phyloP scores from a whole-genome alignment of 64 coral and sea anemone genomes.

The Cladopsammia gracilis region DNA sequence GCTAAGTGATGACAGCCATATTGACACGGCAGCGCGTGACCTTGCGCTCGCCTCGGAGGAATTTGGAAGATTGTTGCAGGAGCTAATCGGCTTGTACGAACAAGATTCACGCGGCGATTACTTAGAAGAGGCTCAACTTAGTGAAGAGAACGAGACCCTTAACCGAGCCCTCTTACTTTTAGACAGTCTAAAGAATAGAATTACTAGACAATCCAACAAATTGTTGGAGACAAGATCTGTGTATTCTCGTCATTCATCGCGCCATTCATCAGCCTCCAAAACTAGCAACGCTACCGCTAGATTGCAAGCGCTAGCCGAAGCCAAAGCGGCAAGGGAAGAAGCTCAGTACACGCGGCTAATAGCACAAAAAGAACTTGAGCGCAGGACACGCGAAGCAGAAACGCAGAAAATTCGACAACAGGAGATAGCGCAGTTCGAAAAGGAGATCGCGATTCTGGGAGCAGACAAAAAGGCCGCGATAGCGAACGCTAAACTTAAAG shows the following conservation, averaged over 20 bases:
- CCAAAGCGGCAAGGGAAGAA: conserved; percentile 6
- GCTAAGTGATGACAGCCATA: conserved; percentile 30
- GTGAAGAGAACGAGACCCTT: conserved; percentile 19
- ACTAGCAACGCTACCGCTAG: not conserved
- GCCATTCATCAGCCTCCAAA: conserved; percentile 18
- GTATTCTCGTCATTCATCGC: conserved; percentile 6
- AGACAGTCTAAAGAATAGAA: conserved; percentile 54
- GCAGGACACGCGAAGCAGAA: conserved; percentile 1
- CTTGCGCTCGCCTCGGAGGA: conserved; percentile 40
- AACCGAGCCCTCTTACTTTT: conserved; percentile 25
- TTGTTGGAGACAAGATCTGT: conserved; percentile 53
- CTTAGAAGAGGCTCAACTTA: conserved; percentile 39
- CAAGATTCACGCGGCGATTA: conserved; percentile 42
- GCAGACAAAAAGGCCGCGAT: not conserved
- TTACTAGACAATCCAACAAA: conserved; percentile 62
- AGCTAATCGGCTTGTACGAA: conserved; percentile 36
- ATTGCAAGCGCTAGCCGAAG: conserved; percentile 21
- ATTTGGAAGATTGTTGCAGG: conserved; percentile 49
- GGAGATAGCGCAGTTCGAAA: not conserved
- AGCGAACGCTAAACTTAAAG: conserved; percentile 24
- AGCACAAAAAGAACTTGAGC: conserved; percentile 1
- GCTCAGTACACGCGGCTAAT: conserved; percentile 3
- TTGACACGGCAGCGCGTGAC: conserved; percentile 20
- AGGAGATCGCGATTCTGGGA: not conserved
- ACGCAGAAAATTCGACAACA: conserved; percentile 15